A percentile compares a stretch with the other conserved stretches of the same genome.
These are phyloP conservation scores for Aphidius ervi DNA, from an alignment of 1,140 invertebrate genomes.

Conservation along the genomic window DNA sequence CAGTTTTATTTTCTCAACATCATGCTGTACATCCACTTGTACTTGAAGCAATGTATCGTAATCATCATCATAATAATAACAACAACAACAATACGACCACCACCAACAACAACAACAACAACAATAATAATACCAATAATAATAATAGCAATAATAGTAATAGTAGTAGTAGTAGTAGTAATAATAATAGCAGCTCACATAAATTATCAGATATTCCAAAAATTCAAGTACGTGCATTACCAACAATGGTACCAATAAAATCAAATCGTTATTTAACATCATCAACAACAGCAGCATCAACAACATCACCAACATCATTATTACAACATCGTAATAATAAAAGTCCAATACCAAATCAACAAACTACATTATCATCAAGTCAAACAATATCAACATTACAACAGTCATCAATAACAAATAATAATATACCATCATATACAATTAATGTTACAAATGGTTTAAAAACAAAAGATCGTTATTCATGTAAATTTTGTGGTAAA, in stretches of 20 bases:
- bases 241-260: slow-evolving; percentile 49
- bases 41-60: slow-evolving; percentile 68
- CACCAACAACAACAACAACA: no score
- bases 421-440: slow-evolving; percentile 49
- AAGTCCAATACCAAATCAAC: slow-evolving; percentile 26
- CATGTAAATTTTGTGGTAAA: slow-evolving; percentile 98
- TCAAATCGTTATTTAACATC: slow-evolving; percentile 47
- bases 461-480: slow-evolving; percentile 85
- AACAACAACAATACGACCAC: background rate
- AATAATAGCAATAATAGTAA: no score
- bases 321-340: no score
- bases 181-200: no score
- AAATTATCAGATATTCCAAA: slow-evolving; percentile 40
- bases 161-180: no score
- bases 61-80: slow-evolving; percentile 50
- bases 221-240: slow-evolving; percentile 51
- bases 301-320: slow-evolving; percentile 12
- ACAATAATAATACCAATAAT: no score
- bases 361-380: slow-evolving; percentile 16
- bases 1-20: slow-evolving; percentile 59
- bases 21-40: slow-evolving; percentile 63
- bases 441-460: slow-evolving; percentile 49
- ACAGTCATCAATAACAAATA: slow-evolving; percentile 15
- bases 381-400: slow-evolving; percentile 18
- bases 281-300: slow-evolving; percentile 37